phyloP scores from a whole-genome alignment of 2,888 invertebrate species.

The Glaucopsyche alexis region DNA sequence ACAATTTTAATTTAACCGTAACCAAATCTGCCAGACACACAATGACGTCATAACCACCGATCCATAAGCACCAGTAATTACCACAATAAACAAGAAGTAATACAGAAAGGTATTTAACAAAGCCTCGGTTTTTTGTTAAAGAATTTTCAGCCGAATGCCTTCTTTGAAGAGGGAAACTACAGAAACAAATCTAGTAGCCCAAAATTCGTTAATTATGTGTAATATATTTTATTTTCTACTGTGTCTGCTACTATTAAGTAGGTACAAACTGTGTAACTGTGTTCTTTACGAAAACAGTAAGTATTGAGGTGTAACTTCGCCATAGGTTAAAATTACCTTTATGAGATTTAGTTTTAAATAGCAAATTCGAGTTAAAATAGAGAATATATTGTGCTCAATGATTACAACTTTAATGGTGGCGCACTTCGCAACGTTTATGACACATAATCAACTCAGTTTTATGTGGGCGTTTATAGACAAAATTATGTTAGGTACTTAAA shows the following conservation, averaged over 20 bases:
- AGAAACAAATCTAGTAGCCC: neutral
- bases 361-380: neutral
- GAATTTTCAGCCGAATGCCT: neutral
- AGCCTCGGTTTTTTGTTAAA: neutral
- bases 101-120: neutral
- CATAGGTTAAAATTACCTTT: too few species aligned
- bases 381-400: neutral
- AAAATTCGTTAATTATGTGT: too few species aligned
- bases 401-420: neutral
- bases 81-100: too few species aligned
- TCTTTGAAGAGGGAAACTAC: neutral
- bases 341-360: neutral
- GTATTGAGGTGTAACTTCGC: too few species aligned
- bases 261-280: too few species aligned
- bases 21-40: neutral
- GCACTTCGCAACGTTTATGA: slow-evolving; percentile 11
- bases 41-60: neutral
- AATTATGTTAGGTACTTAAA: neutral
- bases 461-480: neutral
- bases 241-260: too few species aligned
- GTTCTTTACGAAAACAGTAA: too few species aligned
- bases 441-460: slow-evolving; percentile 6
- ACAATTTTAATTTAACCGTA: too few species aligned
- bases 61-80: slow-evolving; percentile 12
- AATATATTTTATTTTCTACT: too few species aligned